phyloP scores from a whole-genome alignment of 2,113 vertebrate species.

The Otocyon megalotis region DNA sequence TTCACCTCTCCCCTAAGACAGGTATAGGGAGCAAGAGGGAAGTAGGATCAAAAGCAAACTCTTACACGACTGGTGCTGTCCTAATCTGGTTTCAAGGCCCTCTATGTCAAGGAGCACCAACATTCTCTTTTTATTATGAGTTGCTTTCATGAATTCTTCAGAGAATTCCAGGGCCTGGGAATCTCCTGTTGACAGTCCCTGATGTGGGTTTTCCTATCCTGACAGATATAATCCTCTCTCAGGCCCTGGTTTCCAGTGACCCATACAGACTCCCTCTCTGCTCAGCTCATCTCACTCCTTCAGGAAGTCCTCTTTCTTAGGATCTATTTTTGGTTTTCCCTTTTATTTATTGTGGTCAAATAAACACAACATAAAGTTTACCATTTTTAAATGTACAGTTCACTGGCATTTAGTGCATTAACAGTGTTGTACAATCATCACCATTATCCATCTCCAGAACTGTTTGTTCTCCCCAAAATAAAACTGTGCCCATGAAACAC shows the following conservation, averaged over 20 bases:
- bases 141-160: not conserved
- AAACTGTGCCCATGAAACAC: not conserved
- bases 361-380: not conserved
- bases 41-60: not conserved
- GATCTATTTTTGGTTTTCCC: not conserved
- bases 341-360: not conserved
- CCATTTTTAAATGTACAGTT: not conserved
- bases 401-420: not conserved
- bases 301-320: not conserved
- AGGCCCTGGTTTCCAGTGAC: not conserved
- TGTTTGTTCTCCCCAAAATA: not conserved
- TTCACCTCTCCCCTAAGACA: not conserved
- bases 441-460: not conserved
- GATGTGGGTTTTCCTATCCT: not conserved
- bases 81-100: not conserved
- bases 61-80: not conserved
- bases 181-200: not conserved
- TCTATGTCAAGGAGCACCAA: not conserved
- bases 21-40: not conserved
- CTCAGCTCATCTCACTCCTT: not conserved
- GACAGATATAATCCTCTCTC: not conserved
- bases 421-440: not conserved
- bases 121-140: not conserved
- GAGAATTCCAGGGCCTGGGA: not conserved
- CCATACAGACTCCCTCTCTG: not conserved